Base-by-base conservation (phyloP, 2,797 vertebrate species). In the Mormyrus proboscirostris region DNA sequence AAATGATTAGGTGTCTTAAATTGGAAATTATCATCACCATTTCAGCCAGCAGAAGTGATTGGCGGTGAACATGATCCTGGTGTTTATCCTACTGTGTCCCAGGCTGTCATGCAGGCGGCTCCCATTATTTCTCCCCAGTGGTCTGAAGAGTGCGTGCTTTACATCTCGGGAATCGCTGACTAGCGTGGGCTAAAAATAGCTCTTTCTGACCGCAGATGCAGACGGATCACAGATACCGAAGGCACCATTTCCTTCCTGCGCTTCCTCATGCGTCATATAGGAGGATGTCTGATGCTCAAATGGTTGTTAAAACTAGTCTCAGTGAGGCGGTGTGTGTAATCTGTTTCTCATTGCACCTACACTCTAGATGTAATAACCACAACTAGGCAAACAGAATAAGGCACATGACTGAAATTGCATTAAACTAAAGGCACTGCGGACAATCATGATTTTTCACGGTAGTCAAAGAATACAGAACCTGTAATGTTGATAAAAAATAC, bases 151-250 rank as follows among this genome's bases (percentile, higher is more conserved):
- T 79, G 16, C 16, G 41, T 79, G 73, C 19, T 79, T 85, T 51
- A 85, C 49, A 29, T 50, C 47, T 87, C 6, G 14, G 51, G 85
- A 55, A 87, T 29, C n/a, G 83, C 50, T 87, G 85, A 87, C 85
- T 87, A 87, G 29, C 50, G 2, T 87, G 50, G 50, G 49, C 51
- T 38, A 87, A 87, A 87, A 87, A 87, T 55, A 87, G 85, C 22
- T 33, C 85, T 55, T 87, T 59, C 16, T 87, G 50, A 19, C 51
- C 14, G 29, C 51, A 55, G 25, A 87, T 29, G 50, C 47, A 86
- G 84, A 29, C 50, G 47, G 25, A 50, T 86, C 47, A 86, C 47
- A 55, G 50, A 29, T 86, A 33, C 84, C 2, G 9, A 50, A 47
- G 79, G 10, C 79, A 84, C 47, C 22, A 85, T 55, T 87, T 50